A percentile compares a stretch with the other conserved stretches of the same genome.
These are phyloP conservation scores for Oreotrochilus melanogaster DNA, from an alignment of 2,113 vertebrate species.

Conservation along the genomic window DNA sequence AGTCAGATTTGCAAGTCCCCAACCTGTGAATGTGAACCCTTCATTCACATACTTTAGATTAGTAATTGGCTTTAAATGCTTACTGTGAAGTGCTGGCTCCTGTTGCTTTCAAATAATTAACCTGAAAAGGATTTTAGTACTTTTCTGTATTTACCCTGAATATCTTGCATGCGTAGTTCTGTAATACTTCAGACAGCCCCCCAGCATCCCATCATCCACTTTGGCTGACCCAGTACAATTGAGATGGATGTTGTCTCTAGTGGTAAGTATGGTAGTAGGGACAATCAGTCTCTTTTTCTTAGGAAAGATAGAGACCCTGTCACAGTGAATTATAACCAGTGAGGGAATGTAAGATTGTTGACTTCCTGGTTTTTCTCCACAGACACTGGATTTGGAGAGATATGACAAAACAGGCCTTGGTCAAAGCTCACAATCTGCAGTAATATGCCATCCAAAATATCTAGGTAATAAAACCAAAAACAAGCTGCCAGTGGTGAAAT, in stretches of 20 bases:
- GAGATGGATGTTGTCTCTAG: neutral
- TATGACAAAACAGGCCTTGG: neutral
- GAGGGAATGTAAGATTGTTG: neutral
- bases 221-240: neutral
- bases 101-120: neutral
- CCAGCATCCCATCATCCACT: neutral
- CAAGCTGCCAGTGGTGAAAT: neutral
- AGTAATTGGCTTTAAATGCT: neutral
- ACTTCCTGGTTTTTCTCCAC: neutral
- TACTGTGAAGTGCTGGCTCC: neutral
- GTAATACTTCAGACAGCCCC: neutral
- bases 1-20: neutral
- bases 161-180: neutral
- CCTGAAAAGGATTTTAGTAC: neutral
- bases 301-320: neutral
- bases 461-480: neutral
- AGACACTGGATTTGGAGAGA: neutral
- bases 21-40: neutral
- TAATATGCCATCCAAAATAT: neutral
- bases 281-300: neutral
- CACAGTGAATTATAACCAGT: neutral
- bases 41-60: neutral
- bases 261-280: neutral
- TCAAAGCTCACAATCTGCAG: neutral
- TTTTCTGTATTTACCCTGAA: slow-evolving; percentile 17